Conservation (phyloP, 2,797 vertebrate genomes). For the Ispidina lecontei region DNA sequence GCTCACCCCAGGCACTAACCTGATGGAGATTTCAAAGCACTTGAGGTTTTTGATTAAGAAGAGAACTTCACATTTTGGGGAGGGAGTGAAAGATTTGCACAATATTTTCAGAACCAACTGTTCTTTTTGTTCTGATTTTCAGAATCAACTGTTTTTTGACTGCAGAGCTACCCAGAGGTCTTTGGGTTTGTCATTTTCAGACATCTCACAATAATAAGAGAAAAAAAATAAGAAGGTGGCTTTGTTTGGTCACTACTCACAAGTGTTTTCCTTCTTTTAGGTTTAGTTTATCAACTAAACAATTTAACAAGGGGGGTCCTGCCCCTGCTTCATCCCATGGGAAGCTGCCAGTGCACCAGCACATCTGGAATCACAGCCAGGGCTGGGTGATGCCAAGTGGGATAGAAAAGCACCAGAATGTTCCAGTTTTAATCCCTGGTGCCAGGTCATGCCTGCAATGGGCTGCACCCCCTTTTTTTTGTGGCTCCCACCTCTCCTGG, state of each 20-base stretch:
- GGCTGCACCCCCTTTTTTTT: neutral
- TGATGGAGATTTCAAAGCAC: neutral
- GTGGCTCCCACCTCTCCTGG: neutral
- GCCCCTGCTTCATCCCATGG: rapidly evolving
- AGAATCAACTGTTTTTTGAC: neutral
- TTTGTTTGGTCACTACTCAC: neutral
- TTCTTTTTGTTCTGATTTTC: too few relatives aligned
- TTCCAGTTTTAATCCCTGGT: neutral
- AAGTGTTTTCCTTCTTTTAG: neutral
- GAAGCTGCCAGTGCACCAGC: neutral
- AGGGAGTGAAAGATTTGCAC: neutral
- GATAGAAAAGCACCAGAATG: neutral
- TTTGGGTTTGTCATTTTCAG: neutral
- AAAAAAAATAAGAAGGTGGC: neutral
- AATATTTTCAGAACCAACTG: neutral
- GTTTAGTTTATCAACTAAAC: neutral
- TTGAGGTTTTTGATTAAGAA: neutral
- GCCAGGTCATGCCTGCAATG: neutral
- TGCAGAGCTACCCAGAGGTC: neutral
- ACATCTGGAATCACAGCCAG: neutral
- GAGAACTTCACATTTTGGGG: neutral
- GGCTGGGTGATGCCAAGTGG: rapidly evolving
- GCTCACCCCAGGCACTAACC: neutral
- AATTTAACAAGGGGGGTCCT: neutral
- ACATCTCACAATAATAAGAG: neutral